A percentile compares a stretch with the other conserved stretches of the same genome.
phyloP scores from a whole-genome alignment of 1,140 invertebrate genomes.

The Trichonephila clavata region DNA sequence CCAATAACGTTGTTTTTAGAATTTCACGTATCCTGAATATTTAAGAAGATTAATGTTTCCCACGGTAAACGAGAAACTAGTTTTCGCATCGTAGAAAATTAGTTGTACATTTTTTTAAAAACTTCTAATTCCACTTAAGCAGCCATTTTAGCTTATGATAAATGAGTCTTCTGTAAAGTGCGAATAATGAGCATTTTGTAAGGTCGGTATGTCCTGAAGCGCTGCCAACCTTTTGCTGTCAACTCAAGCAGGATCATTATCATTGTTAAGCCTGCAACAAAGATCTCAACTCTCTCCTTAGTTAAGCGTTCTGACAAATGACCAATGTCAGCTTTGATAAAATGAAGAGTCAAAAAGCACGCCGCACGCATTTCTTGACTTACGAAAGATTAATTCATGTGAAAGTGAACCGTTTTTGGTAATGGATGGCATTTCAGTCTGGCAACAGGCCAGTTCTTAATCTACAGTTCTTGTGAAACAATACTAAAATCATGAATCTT shows the following conservation, averaged over 20 bases:
- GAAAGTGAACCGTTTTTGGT: not conserved
- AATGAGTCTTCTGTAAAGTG: not conserved
- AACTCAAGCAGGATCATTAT: conserved; percentile 1
- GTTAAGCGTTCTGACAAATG: not conserved
- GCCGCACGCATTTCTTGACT: not conserved
- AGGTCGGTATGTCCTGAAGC: not conserved
- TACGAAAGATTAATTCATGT: not conserved
- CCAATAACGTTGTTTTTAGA: too few relatives aligned
- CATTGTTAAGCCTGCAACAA: not conserved
- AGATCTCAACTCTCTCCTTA: not conserved
- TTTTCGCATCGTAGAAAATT: too few relatives aligned
- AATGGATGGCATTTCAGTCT: not conserved
- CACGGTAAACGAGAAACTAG: too few relatives aligned
- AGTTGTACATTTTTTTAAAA: too few relatives aligned
- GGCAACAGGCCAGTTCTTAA: not conserved
- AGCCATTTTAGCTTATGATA: not conserved
- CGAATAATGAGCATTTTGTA: not conserved
- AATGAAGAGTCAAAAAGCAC: not conserved
- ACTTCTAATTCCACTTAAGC: not conserved
- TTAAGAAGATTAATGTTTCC: too few relatives aligned
- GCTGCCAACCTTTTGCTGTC: conserved; percentile 10
- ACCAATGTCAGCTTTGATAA: not conserved
- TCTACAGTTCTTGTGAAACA: too few relatives aligned
- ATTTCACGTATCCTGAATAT: too few relatives aligned
- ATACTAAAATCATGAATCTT: too few relatives aligned